phyloP scores from a whole-genome alignment of 2,888 invertebrate species.

The Caenorhabditis auriculariae region DNA sequence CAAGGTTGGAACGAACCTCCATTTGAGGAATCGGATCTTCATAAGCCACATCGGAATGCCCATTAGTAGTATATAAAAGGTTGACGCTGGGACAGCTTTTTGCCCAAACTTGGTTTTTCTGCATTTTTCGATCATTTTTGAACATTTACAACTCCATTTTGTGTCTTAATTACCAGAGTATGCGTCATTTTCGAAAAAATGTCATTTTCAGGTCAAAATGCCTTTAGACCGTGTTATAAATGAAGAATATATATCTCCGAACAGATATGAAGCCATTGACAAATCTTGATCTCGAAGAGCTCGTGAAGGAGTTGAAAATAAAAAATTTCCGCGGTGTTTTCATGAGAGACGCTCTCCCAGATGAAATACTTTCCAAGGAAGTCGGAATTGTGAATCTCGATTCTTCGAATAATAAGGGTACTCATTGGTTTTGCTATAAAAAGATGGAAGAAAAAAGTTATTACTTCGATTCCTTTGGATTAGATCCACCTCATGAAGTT shows the following conservation, averaged over 20 bases:
- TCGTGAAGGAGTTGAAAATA: slow-evolving; percentile 14
- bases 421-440: no score
- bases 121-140: slow-evolving; percentile 8
- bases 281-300: slow-evolving; percentile 13
- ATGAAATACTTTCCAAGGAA: slow-evolving; percentile 7
- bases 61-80: slow-evolving; percentile 1
- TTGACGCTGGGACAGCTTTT: slow-evolving; percentile 3
- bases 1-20: no score
- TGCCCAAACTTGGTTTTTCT: slow-evolving; percentile 6
- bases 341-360: slow-evolving; percentile 12
- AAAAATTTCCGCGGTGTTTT: slow-evolving; percentile 14
- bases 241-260: slow-evolving; percentile 5
- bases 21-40: no score
- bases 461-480: slow-evolving; percentile 13
- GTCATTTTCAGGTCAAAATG: no score
- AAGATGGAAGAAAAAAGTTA: slow-evolving; percentile 13
- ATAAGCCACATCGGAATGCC: no score
- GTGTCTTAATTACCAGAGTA: neutral
- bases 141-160: slow-evolving; percentile 6
- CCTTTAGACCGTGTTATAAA: slow-evolving; percentile 8
- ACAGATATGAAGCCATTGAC: slow-evolving; percentile 6
- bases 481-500: slow-evolving; percentile 12
- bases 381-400: slow-evolving; percentile 15
- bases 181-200: no score
- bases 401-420: slow-evolving; percentile 11